Percentiles rank a stretch among this genome's conserved stretches.
These are phyloP conservation scores for Amblyteles armatorius DNA, from an alignment of 2,888 invertebrate species.

Conservation along the genomic window DNA sequence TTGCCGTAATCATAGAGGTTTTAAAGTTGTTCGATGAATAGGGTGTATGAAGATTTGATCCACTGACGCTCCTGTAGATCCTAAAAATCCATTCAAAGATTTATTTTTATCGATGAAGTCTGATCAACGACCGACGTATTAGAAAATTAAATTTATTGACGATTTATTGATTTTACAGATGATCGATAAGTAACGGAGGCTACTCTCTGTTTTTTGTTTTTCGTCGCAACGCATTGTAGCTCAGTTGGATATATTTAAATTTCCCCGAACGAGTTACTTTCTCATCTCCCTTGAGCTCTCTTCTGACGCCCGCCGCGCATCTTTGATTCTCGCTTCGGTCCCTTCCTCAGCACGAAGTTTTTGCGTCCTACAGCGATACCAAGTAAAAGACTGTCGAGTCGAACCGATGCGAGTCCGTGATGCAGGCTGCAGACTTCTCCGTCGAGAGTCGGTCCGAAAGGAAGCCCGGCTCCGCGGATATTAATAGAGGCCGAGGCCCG, in stretches of 20 bases:
- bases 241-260: neutral
- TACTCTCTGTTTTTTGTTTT: too few species aligned
- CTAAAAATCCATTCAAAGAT: neutral
- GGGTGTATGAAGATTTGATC: too few species aligned
- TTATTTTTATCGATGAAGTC: neutral
- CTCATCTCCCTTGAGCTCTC: neutral
- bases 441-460: slow-evolving; percentile 61
- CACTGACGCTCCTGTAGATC: too few species aligned
- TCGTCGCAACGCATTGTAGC: too few species aligned
- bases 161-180: neutral
- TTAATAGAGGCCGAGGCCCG: slow-evolving; percentile 83
- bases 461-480: slow-evolving; percentile 81
- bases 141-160: neutral
- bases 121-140: neutral
- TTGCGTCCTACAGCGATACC: neutral
- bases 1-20: too few species aligned
- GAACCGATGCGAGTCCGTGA: slow-evolving; percentile 24
- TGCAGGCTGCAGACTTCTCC: slow-evolving; percentile 20
- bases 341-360: neutral
- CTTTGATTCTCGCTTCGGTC: neutral
- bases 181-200: too few species aligned
- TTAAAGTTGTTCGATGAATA: too few species aligned
- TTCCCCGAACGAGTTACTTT: slow-evolving; percentile 3
- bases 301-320: neutral
- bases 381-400: slow-evolving; percentile 14